Base-by-base conservation (phyloP, 2,113 vertebrate species). In the Tor tambroides region DNA sequence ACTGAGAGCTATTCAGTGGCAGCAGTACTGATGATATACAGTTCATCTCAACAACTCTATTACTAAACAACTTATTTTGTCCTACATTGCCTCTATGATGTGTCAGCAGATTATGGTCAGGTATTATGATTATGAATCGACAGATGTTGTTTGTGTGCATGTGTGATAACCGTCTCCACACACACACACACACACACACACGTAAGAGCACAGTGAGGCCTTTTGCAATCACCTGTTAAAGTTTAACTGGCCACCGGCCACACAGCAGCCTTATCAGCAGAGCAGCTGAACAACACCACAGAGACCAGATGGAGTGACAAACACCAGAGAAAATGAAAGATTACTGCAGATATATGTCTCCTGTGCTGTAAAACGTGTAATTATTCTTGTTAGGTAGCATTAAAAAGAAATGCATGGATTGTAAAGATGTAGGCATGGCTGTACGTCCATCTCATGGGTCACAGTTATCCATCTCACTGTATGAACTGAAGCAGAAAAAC, bases 211-310 rank as follows among this genome's bases (percentile, higher is more conserved):
- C 23, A 41, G 71, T 56, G 11, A 80, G 26, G 43, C 21, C 43
- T 88, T 90, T 80, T 76, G 80, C 89, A 92, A 93, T 93, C 88
- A 89, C 88, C 88, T 88, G 89, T 89, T 92, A 94, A 90, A 91
- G 80, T 93, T 93, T 94, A 94, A 94, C 94, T 84, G 71, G 92
- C 93, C 92, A 90, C 91, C 79, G 71, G 92, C 93, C 92, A 90
- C 91, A 84, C 23, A 21, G 28, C 8, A 51, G 28, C 71, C 85
- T 93, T 91, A 91, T 91, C 85, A 76, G 71, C 17, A 30, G 38
- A 92, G 90, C 82, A 90, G 85, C 83, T 86, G 19, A 51, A 17
- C 49, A 54, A n/a, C 56, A 56, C 51, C 19, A 17, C 51, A 19
- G 11, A 51, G 30, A 23, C 19, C 30, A 69, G 74, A 14, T 23